Conservation (phyloP, 2,113 vertebrate species). For the Rhabdornis inornatus region DNA sequence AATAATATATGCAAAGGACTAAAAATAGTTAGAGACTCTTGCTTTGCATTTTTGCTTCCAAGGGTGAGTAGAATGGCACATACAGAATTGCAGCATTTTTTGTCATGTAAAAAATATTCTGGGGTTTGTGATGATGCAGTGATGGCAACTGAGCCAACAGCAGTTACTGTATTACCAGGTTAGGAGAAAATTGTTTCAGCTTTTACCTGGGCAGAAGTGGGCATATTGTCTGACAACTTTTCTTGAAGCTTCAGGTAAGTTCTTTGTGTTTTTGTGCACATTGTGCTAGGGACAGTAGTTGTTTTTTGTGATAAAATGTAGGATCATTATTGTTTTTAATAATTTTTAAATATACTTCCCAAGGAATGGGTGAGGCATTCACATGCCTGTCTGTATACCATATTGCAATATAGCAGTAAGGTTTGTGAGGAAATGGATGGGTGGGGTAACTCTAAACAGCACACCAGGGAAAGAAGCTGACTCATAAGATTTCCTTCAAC, state of each 20-base stretch:
- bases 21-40: background rate
- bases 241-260: background rate
- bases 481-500: slow-evolving; percentile 22
- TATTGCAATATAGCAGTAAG: background rate
- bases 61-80: background rate
- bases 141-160: background rate
- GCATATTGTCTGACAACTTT: background rate
- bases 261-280: rapidly evolving
- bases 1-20: background rate
- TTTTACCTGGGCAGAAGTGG: background rate
- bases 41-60: background rate
- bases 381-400: background rate
- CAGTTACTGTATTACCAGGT: background rate
- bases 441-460: slow-evolving; percentile 20
- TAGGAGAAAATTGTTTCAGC: background rate
- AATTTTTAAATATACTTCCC: background rate
- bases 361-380: background rate
- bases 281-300: background rate
- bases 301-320: background rate
- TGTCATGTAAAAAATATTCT: slow-evolving; percentile 6
- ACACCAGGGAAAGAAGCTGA: slow-evolving; percentile 44
- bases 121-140: background rate
- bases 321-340: background rate
- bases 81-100: background rate
- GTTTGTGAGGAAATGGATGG: background rate